Evolutionary conservation across 2,113 vertebrate species (phyloP), one percentile per base, ranked within the genome.

Genomic region (Antechinus stuartii): DNA sequence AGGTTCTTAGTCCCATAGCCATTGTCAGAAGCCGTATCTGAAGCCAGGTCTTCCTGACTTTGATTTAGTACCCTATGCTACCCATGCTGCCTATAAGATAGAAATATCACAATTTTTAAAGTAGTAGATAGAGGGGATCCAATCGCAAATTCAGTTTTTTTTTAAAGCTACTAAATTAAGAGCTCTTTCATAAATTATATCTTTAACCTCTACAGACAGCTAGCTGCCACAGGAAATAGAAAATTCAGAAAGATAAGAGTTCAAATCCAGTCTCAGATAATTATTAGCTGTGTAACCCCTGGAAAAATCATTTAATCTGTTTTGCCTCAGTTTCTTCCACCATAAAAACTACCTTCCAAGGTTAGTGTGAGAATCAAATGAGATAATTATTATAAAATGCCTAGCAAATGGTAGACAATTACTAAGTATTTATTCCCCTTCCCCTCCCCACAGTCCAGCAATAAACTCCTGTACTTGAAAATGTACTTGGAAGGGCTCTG

Each of bases 121-220:
- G 2, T 68, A 30, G 30, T 68, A 8, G 46, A 26, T 24, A 22
- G 89, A 19, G 53, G 30, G 14, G 47, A 76, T 68, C 47, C 52
- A 1, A 14, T 61, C 19, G 54, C 94, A 94, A 91, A 68, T 11
- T 0, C 27, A 24, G 89, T 22, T 3, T 52, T 3, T 52, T 47
- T 30, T 91, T 54, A 54, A 68, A 52, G 57, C 47, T 16, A 91
- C 26, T 91, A 61, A 25, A n/a, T 57, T 91, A 2, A 25, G 89
- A 61, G 57, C n/a, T 95, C 93, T 94, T 49, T 24, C 46, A 94
- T 27, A 61, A 61, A 30, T 68, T 76, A 76, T 76, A 14, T 14
- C 14, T 76, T 76, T 35, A n/a, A 76, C 61, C 35, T n/a, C 61
- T 76, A 76, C n/a, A n/a, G 35, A 35, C 61, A n/a, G 61, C 35